Conservation (phyloP, 1,140 invertebrate genomes). For the Prorops nasuta region DNA sequence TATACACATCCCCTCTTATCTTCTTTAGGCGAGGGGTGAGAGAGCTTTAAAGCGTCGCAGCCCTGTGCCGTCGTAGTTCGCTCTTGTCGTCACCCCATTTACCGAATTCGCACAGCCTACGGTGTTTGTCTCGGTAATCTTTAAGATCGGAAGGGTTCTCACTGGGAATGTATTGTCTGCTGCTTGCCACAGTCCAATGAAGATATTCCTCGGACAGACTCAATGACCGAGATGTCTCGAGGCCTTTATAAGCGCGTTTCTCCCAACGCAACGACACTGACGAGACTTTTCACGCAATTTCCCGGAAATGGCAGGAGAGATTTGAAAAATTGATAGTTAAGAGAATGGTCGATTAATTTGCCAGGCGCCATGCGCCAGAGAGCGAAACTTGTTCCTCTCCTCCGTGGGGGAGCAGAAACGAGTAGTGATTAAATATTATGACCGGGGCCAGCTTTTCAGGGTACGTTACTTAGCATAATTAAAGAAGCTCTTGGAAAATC, state of each 20-base stretch:
- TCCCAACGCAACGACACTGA: no score
- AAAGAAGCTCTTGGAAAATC: constrained; percentile 48
- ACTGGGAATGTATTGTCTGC: constrained; percentile 43
- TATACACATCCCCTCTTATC: no score
- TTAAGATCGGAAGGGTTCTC: constrained; percentile 55
- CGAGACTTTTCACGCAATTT: no score
- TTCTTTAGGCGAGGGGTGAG: no score
- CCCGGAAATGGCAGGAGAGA: neutral
- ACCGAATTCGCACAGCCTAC: constrained; percentile 46
- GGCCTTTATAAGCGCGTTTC: no score
- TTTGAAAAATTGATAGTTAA: neutral
- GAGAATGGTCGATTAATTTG: constrained; percentile 36
- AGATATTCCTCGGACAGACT: neutral
- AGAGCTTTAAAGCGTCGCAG: constrained; percentile 33
- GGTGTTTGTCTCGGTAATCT: constrained; percentile 58
- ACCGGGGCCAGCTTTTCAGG: constrained; percentile 41
- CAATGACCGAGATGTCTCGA: no score
- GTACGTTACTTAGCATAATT: constrained; percentile 56
- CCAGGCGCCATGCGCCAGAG: neutral
- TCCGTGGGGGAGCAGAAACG: constrained; percentile 36
- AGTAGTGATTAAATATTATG: constrained; percentile 58
- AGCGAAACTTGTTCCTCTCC: constrained; percentile 23
- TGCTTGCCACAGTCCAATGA: neutral
- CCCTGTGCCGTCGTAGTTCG: constrained; percentile 24
- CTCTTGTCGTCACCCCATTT: constrained; percentile 51